These are phyloP conservation scores for Tipula helvola DNA, from an alignment of 2,888 invertebrate genomes.

Conservation along the genomic window DNA sequence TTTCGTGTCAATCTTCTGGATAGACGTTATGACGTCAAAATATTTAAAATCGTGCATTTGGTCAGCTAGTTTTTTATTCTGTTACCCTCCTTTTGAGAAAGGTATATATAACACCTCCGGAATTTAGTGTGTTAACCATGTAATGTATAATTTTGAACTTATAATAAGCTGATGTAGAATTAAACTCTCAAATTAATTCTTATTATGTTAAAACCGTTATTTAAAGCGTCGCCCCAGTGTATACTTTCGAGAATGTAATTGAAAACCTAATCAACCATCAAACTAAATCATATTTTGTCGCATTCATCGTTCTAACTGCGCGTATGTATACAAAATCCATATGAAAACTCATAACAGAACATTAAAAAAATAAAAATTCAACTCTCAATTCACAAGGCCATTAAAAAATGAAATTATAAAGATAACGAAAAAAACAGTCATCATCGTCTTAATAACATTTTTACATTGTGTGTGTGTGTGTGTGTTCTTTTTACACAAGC, in stretches of 20 bases:
- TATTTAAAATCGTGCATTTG: too few species aligned
- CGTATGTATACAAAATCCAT: not conserved
- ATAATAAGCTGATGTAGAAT: too few species aligned
- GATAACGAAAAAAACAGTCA: not conserved
- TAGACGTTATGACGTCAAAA: too few species aligned
- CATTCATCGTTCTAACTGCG: not conserved
- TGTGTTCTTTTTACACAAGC: not conserved
- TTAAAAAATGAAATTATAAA: not conserved
- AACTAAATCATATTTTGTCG: not conserved
- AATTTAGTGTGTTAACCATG: too few species aligned
- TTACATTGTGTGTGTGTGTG: not conserved
- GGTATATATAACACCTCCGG: too few species aligned
- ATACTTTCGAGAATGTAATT: not conserved
- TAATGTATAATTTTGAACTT: too few species aligned
- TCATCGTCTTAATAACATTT: not conserved
- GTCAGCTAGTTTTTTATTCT: too few species aligned
- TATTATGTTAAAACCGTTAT: not conserved
- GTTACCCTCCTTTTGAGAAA: too few species aligned
- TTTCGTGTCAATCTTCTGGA: too few species aligned
- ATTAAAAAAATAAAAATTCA: not conserved
- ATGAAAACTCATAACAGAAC: not conserved
- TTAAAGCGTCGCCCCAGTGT: not conserved
- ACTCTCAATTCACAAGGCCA: not conserved
- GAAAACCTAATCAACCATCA: not conserved
- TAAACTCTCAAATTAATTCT: too few species aligned